Evolutionary conservation across 2,888 invertebrate species (phyloP), one percentile per base, ranked within the genome.

Genomic region (Netelia inedita): DNA sequence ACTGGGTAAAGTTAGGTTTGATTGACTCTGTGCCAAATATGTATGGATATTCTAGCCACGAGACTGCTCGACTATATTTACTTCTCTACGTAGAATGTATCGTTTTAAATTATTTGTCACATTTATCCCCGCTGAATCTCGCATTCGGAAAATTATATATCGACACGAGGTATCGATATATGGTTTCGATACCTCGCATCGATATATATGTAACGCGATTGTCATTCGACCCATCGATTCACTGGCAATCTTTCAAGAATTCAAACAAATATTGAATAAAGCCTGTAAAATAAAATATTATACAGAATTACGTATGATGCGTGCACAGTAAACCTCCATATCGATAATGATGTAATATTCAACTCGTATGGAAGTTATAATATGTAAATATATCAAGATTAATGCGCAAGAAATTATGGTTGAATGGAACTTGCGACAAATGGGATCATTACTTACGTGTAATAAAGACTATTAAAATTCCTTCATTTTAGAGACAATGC

Each of bases 381-480:
- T 35, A 5, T 35, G 35, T 35, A 35, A 35, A 35, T 35, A 35
- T 35, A 35, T 35, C 35, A 35, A 35, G 35, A 35, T 35, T 35
- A 72, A 19, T 35, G 43, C 68, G 68, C 57, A 23, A 66, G 57
- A 28, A 63, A 1, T 16, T 50, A 41, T 66, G 9, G 9, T n/a
- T n/a, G 55, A n/a, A 41, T 66, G 53, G 66, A 57, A 43, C 57
- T 21, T 43, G 66, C n/a, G 66, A 66, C 66, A 76, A 76, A 46
- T 57, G 0, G 6, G 35, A 35, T 35, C 35, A 35, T 35, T 35
- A 65, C 65, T 41, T 41, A 46, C 14, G 3, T 46, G 2, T 46
- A 46, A 14, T 46, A 46, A 11, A 1, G 5, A 35, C 5, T 1
- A 35, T 35, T 35, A 35, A 35, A 35, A 35, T 35, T 35, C 8